Conservation (phyloP, 2,888 invertebrate species). For the Phortica okadai region DNA sequence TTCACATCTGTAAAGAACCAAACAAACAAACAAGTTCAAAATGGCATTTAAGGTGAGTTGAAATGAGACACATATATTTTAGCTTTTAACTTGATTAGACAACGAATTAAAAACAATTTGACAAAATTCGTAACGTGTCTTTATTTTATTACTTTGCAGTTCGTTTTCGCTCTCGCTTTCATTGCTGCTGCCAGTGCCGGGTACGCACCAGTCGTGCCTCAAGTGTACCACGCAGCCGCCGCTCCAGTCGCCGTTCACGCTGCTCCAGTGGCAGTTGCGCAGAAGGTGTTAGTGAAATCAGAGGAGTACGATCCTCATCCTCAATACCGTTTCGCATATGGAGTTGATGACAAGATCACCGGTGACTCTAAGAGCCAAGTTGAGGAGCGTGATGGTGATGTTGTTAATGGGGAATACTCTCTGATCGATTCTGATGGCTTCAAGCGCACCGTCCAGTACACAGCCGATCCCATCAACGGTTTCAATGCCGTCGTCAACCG, state of each 20-base stretch:
- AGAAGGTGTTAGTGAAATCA: slow-evolving; percentile 53
- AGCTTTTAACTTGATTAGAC: background rate
- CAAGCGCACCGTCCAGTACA: slow-evolving; percentile 74
- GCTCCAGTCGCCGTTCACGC: slow-evolving; percentile 48
- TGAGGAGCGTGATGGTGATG: slow-evolving; percentile 75
- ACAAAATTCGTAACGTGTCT: background rate
- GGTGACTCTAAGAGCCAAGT: slow-evolving; percentile 75
- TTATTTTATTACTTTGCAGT: slow-evolving; percentile 22
- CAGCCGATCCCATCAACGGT: slow-evolving; percentile 73
- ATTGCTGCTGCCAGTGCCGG: slow-evolving; percentile 57
- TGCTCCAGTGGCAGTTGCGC: slow-evolving; percentile 50
- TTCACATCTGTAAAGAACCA: slow-evolving; percentile 54
- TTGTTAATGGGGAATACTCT: slow-evolving; percentile 75
- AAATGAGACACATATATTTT: background rate
- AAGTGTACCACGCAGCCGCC: slow-evolving; percentile 51
- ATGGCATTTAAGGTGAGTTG: slow-evolving; percentile 58
- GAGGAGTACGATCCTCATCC: slow-evolving; percentile 74
- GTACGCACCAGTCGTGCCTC: slow-evolving; percentile 44
- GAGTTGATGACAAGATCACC: slow-evolving; percentile 72
- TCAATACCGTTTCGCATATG: slow-evolving; percentile 74
- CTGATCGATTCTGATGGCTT: slow-evolving; percentile 75
- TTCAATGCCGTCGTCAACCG: slow-evolving; percentile 74
- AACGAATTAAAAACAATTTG: background rate
- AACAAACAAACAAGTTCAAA: slow-evolving; percentile 38
- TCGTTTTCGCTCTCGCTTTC: slow-evolving; percentile 41